Evolutionary conservation across 1,140 invertebrate genomes (phyloP).

Genomic region (Heliconius congener): DNA sequence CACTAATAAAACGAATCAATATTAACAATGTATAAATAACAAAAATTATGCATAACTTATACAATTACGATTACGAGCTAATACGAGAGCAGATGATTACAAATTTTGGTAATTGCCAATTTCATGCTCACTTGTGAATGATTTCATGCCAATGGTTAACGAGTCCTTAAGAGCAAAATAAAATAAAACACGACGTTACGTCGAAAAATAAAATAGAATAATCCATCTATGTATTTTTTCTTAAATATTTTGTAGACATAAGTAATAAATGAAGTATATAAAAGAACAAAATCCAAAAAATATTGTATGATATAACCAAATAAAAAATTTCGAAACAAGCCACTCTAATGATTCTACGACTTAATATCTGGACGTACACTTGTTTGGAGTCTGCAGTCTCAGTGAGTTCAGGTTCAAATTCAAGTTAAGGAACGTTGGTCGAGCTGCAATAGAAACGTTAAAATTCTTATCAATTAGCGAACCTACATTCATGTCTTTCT

Average conservation of each 20-base stretch:
- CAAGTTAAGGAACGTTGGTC: conserved; percentile 97
- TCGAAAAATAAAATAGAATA: conserved; percentile 30
- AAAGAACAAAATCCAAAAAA: conserved; percentile 45
- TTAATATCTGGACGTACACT: conserved; percentile 84
- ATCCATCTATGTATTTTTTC: neutral
- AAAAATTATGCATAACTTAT: conserved; percentile 22
- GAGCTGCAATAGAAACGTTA: conserved; percentile 90
- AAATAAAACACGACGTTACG: conserved; percentile 39
- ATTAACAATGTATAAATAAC: neutral
- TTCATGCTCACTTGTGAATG: conserved; percentile 35
- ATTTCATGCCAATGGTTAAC: conserved; percentile 51
- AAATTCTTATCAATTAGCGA: conserved; percentile 33
- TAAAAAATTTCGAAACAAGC: conserved; percentile 63
- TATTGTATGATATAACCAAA: conserved; percentile 52
- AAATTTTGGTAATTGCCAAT: conserved; percentile 40
- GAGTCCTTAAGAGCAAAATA: conserved; percentile 56
- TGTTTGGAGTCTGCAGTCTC: conserved; percentile 91
- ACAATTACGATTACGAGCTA: neutral
- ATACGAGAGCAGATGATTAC: conserved; percentile 5
- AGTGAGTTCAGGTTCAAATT: conserved; percentile 95
- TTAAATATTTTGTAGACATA: conserved; percentile 11
- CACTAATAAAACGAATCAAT: conserved; percentile 12
- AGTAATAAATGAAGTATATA: conserved; percentile 29
- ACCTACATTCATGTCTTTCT: conserved; percentile 17
- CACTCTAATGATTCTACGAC: conserved; percentile 64